Evolutionary conservation across 2,797 vertebrate species (phyloP).

Genomic region (Morus bassanus): DNA sequence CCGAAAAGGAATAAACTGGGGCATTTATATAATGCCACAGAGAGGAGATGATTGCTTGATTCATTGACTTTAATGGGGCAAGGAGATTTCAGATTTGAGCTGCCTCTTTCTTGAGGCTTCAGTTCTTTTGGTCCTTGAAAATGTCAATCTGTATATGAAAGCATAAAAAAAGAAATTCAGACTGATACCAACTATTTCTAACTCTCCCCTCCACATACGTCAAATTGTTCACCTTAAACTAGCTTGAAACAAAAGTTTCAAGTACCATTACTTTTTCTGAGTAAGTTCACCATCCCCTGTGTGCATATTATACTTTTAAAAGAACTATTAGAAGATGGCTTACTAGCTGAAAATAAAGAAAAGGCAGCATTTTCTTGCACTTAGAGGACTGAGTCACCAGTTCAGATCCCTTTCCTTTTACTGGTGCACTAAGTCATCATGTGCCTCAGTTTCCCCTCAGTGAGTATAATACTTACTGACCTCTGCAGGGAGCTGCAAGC

Average conservation of each 20-base stretch:
- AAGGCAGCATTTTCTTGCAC: neutral
- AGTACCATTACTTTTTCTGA: neutral
- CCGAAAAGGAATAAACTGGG: neutral
- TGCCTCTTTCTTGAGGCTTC: neutral
- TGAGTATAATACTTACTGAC: neutral
- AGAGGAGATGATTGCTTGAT: neutral
- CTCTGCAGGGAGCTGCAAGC: neutral
- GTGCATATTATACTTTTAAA: neutral
- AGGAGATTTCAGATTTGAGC: neutral
- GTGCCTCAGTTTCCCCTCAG: slow-evolving; percentile 49
- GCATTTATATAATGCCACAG: neutral
- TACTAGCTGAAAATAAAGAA: neutral
- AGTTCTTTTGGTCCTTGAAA: neutral
- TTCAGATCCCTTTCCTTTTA: neutral
- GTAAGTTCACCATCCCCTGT: neutral
- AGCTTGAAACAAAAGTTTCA: neutral
- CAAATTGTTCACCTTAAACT: neutral
- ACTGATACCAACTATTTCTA: neutral
- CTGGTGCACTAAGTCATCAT: neutral
- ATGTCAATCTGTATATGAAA: neutral
- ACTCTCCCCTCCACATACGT: neutral
- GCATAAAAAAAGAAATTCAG: neutral
- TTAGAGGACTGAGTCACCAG: neutral
- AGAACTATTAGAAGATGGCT: neutral
- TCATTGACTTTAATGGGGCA: neutral